Conservation (phyloP, 2,113 vertebrate genomes). For the Proteles cristata region DNA sequence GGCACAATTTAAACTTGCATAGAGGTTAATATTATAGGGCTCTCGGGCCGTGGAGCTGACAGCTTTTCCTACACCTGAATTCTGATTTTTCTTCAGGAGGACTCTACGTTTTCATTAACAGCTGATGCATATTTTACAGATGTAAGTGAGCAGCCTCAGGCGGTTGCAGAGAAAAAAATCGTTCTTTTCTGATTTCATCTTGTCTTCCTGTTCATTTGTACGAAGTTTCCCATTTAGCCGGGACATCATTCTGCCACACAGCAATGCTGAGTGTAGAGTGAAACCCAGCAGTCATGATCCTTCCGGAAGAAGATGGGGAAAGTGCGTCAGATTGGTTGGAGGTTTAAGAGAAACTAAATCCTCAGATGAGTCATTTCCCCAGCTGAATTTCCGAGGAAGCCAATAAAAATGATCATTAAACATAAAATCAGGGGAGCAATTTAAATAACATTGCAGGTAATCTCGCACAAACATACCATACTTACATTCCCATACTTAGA, state of each 20-base stretch:
- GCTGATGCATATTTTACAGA: slow-evolving; percentile 74
- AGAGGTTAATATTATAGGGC: slow-evolving; percentile 53
- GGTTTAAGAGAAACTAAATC: slow-evolving; percentile 65
- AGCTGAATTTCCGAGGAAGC: slow-evolving; percentile 80
- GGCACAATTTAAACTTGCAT: slow-evolving; percentile 58
- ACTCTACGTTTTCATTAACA: slow-evolving; percentile 64
- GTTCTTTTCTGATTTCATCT: slow-evolving; percentile 52
- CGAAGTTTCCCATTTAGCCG: slow-evolving; percentile 32
- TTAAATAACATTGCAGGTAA: slow-evolving; percentile 62
- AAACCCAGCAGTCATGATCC: background rate
- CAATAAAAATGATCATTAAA: slow-evolving; percentile 83
- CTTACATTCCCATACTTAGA: slow-evolving; percentile 68
- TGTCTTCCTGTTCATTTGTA: slow-evolving; percentile 1
- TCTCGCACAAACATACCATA: slow-evolving; percentile 56
- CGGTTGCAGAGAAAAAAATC: slow-evolving; percentile 15
- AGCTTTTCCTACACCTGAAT: slow-evolving; percentile 46
- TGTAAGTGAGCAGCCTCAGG: slow-evolving; percentile 59
- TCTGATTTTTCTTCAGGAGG: slow-evolving; percentile 42
- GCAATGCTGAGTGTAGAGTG: background rate
- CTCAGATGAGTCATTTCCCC: slow-evolving; percentile 68
- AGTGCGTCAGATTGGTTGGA: background rate
- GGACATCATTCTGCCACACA: slow-evolving; percentile 50
- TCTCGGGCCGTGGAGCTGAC: slow-evolving; percentile 1
- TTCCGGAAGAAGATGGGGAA: slow-evolving; percentile 23
- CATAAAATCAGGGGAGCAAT: slow-evolving; percentile 73